Evolutionary conservation across 2,113 vertebrate genomes (phyloP).

Genomic region (Electrona antarctica): DNA sequence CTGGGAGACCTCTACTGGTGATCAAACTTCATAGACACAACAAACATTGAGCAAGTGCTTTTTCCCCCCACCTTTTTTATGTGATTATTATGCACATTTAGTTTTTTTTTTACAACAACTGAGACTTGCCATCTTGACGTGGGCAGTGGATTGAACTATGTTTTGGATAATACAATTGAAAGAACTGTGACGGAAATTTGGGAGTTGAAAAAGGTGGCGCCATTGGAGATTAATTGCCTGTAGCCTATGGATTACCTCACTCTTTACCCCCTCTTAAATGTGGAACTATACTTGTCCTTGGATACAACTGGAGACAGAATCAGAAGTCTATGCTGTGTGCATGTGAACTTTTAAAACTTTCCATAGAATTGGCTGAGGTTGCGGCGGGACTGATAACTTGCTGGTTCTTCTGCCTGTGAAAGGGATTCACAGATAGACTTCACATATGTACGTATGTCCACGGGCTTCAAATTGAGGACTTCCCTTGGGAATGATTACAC

Average conservation of each 20-base stretch:
- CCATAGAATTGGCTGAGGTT: slow-evolving; percentile 25
- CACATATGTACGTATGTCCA: slow-evolving; percentile 31
- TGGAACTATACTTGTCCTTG: slow-evolving; percentile 66
- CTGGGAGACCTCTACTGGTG: slow-evolving; percentile 75
- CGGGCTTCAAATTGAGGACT: slow-evolving; percentile 13
- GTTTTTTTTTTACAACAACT: slow-evolving; percentile 58
- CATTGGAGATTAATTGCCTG: slow-evolving; percentile 51
- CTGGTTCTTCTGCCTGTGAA: slow-evolving; percentile 15
- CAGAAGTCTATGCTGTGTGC: slow-evolving; percentile 15
- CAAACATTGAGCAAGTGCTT: slow-evolving; percentile 75
- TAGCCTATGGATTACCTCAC: slow-evolving; percentile 69
- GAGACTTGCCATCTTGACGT: slow-evolving; percentile 56
- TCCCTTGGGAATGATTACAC: slow-evolving; percentile 29
- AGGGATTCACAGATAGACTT: slow-evolving; percentile 10
- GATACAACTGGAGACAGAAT: slow-evolving; percentile 59
- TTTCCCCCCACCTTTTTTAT: slow-evolving; percentile 72
- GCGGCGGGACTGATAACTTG: slow-evolving; percentile 17
- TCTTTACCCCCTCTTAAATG: slow-evolving; percentile 48
- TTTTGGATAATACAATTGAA: slow-evolving; percentile 70
- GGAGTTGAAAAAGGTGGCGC: slow-evolving; percentile 48
- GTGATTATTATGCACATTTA: slow-evolving; percentile 53
- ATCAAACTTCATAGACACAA: slow-evolving; percentile 58
- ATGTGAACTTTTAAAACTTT: slow-evolving; percentile 8
- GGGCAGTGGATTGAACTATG: slow-evolving; percentile 54
- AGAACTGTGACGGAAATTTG: slow-evolving; percentile 58